Evolutionary conservation across 2,113 vertebrate genomes (phyloP), one percentile per base, ranked within the genome.

Genomic region (Chloropsis hardwickii): DNA sequence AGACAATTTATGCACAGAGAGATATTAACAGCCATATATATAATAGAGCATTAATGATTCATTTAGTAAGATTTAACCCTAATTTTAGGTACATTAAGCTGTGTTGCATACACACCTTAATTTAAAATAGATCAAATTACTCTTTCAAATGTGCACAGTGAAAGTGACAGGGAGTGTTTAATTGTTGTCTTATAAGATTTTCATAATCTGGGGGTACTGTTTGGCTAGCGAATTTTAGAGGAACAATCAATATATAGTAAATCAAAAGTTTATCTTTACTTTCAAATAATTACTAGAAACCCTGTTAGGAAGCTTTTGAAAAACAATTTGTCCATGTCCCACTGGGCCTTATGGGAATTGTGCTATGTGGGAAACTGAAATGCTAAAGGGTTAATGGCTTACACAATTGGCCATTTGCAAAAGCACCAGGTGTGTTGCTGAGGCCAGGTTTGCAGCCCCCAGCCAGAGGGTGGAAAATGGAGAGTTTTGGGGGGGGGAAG

Each of bases 301-400:
- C n/a, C 90, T 29, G 90, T 88, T 96, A 83, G 67, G 65, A 42
- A 96, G 40, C 48, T 93, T 96, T 94, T 97, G 93, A 94, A 96
- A 97, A 91, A 29, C 19, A 66, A 80, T 89, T 91, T 71, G 97
- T 84, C 94, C 42, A 17, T 81, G 65, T 91, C 64, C 92, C 44
- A 56, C 58, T 81, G 50, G 67, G 31, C 42, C 67, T 94, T 95
- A 62, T 71, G 79, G 96, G 79, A 37, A 28, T 62, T 92, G 64
- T 92, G 87, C 65, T 90, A 42, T 45, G 3, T 37, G 27, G 33
- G 58, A 58, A 35, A 58, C 12, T 58, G 27, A 58, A 72, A 58
- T 58, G 31, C 45, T 65, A 10, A 37, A 44, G 18, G 10, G 4
- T 23, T 62, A 39, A 54, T 29, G 31, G 22, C 6, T 88, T 42